phyloP scores from a whole-genome alignment of 2,797 vertebrate genomes.

The Anas acuta region DNA sequence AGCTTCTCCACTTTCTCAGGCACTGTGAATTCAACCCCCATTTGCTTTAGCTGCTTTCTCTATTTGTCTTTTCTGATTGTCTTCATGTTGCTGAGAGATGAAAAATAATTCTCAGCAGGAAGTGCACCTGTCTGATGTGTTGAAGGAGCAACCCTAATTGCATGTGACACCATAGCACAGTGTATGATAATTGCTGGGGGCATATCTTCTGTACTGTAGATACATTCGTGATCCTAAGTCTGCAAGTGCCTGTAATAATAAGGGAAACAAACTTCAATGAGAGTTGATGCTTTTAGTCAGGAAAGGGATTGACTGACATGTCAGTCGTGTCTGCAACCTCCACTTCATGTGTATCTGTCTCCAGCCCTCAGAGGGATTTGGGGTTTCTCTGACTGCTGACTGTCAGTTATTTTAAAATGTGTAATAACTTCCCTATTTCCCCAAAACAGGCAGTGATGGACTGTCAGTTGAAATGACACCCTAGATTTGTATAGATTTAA shows the following conservation, averaged over 20 bases:
- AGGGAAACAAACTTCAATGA: neutral
- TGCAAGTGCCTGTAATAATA: slow-evolving; percentile 9
- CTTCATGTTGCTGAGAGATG: neutral
- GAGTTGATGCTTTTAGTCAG: neutral
- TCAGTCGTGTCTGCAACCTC: neutral
- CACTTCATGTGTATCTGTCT: neutral
- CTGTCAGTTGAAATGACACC: neutral
- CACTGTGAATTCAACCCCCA: neutral
- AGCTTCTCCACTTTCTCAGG: neutral
- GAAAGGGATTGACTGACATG: neutral
- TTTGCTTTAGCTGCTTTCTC: neutral
- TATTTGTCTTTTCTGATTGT: neutral
- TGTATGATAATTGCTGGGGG: slow-evolving; percentile 1
- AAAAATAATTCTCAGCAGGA: slow-evolving; percentile 23
- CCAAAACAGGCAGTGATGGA: neutral
- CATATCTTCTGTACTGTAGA: slow-evolving; percentile 5
- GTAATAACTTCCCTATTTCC: neutral
- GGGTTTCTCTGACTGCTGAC: neutral
- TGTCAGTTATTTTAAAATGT: neutral
- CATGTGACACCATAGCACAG: neutral
- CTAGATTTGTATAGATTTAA: neutral
- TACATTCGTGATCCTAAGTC: neutral
- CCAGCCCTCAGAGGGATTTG: neutral
- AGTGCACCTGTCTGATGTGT: neutral
- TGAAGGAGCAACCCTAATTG: slow-evolving; percentile 19